Conservation (phyloP, 2,888 invertebrate genomes). For the Eupithecia dodoneata region DNA sequence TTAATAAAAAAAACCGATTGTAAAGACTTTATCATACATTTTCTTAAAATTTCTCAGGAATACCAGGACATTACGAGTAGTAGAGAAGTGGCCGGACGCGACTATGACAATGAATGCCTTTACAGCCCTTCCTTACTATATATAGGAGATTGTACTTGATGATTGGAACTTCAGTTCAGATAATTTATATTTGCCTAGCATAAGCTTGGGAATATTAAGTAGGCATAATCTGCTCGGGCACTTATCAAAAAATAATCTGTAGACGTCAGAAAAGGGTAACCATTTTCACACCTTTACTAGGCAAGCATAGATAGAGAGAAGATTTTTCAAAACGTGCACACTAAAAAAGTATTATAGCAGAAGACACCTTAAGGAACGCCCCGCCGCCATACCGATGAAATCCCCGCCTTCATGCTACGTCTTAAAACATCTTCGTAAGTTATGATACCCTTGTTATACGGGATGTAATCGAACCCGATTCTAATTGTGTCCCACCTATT, state of each 20-base stretch:
- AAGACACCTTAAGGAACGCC: background rate
- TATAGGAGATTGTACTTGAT: background rate
- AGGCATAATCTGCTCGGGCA: background rate
- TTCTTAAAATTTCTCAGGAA: no score
- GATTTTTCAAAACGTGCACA: background rate
- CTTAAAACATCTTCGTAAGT: background rate
- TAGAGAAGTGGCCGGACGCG: no score
- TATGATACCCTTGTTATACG: slow-evolving; percentile 5
- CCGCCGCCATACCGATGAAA: background rate
- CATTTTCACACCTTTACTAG: slow-evolving; percentile 24
- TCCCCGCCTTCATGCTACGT: background rate
- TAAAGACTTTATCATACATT: no score
- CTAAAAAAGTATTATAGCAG: background rate
- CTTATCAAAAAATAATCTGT: no score
- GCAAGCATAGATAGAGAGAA: slow-evolving; percentile 17
- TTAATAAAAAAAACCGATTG: no score
- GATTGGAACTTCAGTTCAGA: background rate
- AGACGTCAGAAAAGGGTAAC: slow-evolving; percentile 5
- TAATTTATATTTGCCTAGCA: background rate
- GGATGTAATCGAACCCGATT: background rate
- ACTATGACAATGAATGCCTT: no score
- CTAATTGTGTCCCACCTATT: no score
- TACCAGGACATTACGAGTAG: no score
- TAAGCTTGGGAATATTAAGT: slow-evolving; percentile 10
- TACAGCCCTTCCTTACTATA: no score